Evolutionary conservation across 2,888 invertebrate genomes (phyloP).

Genomic region (Phanerotoma sp.): DNA sequence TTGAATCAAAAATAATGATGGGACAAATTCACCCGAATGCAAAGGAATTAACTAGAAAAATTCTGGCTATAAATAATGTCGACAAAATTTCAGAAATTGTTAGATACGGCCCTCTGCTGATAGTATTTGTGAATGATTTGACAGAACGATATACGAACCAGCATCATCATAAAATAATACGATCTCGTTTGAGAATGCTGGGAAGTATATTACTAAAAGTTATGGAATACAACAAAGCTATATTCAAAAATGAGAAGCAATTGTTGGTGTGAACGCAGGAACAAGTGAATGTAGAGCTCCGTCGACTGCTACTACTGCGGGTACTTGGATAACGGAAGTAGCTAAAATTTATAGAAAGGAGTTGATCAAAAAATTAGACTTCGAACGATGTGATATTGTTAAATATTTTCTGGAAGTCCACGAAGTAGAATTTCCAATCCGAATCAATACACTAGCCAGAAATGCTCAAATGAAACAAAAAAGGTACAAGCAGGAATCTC

Average conservation of each 20-base stretch:
- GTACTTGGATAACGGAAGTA: conserved; percentile 19
- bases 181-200: conserved; percentile 21
- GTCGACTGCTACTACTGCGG: conserved; percentile 12
- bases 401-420: conserved; percentile 21
- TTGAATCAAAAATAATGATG: too few species aligned
- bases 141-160: conserved; percentile 24
- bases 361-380: conserved; percentile 18
- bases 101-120: too few species aligned
- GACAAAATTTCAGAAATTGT: too few species aligned
- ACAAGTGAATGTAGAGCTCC: too few species aligned
- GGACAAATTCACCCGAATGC: too few species aligned
- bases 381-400: conserved; percentile 8
- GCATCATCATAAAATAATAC: conserved; percentile 24
- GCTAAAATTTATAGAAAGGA: conserved; percentile 22
- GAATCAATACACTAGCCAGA: conserved; percentile 20
- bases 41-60: too few species aligned
- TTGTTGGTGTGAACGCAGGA: too few species aligned
- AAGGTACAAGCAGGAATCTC: conserved; percentile 5
- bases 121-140: too few species aligned
- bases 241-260: conserved; percentile 13
- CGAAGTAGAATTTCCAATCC: conserved; percentile 17
- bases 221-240: conserved; percentile 17
- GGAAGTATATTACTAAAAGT: conserved; percentile 22
- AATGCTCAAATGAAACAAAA: conserved; percentile 19
- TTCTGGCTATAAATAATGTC: too few species aligned